Conservation (phyloP, 2,888 invertebrate genomes). For the Buathra laborator region DNA sequence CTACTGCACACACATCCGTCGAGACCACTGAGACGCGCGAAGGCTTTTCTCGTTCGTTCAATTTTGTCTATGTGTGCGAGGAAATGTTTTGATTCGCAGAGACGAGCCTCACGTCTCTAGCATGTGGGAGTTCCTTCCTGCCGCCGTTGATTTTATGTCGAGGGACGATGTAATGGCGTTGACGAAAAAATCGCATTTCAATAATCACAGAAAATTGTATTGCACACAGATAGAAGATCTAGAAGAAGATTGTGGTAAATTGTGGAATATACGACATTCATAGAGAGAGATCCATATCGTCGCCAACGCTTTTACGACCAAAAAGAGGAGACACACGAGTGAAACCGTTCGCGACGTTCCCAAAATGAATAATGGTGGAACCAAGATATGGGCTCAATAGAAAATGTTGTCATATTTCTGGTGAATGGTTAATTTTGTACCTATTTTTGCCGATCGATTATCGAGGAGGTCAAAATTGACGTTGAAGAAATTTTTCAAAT, state of each 20-base stretch:
- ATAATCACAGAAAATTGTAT: background rate
- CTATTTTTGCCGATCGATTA: background rate
- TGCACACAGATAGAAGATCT: no score
- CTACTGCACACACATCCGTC: conserved; percentile 28
- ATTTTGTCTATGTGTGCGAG: conserved; percentile 47
- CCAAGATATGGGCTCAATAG: background rate
- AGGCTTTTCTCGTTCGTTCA: conserved; percentile 41
- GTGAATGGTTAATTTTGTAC: background rate
- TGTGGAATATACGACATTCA: background rate
- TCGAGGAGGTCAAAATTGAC: background rate
- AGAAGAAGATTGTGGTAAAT: no score
- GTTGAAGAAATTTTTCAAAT: background rate
- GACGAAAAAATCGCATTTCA: background rate
- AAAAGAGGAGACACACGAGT: no score
- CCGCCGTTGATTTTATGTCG: conserved; percentile 16
- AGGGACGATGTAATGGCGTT: conserved; percentile 31
- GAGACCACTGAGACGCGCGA: conserved; percentile 45
- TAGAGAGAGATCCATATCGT: background rate
- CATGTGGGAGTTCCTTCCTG: conserved; percentile 61
- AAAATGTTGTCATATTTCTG: background rate
- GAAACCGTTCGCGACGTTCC: no score
- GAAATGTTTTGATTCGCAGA: conserved; percentile 67
- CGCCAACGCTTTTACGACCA: background rate
- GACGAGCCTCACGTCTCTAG: conserved; percentile 54
- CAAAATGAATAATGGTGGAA: no score